Evolutionary conservation across 2,888 invertebrate genomes (phyloP).

Genomic region (Lasioglossum vierecki): DNA sequence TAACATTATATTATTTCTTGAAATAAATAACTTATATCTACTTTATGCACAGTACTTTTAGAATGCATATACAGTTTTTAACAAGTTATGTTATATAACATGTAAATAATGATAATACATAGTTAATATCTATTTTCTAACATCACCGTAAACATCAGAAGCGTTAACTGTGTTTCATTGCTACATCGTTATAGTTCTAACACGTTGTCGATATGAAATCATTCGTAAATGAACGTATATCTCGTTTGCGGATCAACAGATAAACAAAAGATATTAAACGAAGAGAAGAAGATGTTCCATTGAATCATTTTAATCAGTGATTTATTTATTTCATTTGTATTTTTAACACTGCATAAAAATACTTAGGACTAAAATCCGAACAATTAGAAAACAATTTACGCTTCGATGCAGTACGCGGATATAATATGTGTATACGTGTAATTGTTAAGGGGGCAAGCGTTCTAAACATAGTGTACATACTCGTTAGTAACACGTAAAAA

Average conservation of each 20-base stretch:
- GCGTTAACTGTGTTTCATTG: slow-evolving; percentile 53
- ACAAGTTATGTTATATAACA: slow-evolving; percentile 35
- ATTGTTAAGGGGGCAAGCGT: slow-evolving; percentile 9
- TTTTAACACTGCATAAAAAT: slow-evolving; percentile 24
- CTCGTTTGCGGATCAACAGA: neutral
- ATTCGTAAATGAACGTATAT: neutral
- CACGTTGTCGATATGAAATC: slow-evolving; percentile 20
- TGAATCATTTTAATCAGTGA: neutral
- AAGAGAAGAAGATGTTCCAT: neutral
- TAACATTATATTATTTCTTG: slow-evolving; percentile 44
- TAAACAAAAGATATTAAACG: neutral
- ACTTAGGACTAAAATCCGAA: slow-evolving; percentile 16
- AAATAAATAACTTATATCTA: slow-evolving; percentile 62
- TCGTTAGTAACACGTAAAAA: slow-evolving; percentile 26
- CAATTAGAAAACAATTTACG: slow-evolving; percentile 24
- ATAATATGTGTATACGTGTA: slow-evolving; percentile 11
- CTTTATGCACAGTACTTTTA: slow-evolving; percentile 36
- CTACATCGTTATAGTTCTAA: slow-evolving; percentile 28
- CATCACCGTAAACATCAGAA: slow-evolving; percentile 72
- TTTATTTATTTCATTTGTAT: neutral
- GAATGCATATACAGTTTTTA: slow-evolving; percentile 37
- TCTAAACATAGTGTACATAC: slow-evolving; percentile 23
- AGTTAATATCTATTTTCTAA: slow-evolving; percentile 66
- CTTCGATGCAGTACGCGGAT: slow-evolving; percentile 35
- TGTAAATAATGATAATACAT: slow-evolving; percentile 52